Evolutionary conservation across 2,797 vertebrate genomes (phyloP), one percentile per base, ranked within the genome.

Genomic region (Allenopithecus nigroviridis): DNA sequence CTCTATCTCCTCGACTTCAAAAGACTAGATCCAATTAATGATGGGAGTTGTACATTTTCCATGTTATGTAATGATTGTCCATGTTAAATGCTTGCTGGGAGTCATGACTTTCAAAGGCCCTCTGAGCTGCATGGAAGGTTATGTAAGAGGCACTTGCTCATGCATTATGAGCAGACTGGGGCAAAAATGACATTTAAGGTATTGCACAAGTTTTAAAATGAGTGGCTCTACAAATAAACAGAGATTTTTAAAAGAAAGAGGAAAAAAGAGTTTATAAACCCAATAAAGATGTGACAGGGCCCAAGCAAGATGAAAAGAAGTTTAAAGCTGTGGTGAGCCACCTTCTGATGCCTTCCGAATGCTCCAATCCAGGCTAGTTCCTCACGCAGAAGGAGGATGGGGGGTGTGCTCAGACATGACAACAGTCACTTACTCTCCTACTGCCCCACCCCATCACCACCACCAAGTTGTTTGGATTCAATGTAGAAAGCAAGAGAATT

Each of bases 191-290:
- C 89, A 46, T 92, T 97, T 97, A 96, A 97, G 85, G 94, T 30
- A 74, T 87, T 96, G 94, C 96, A 94, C 95, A 97, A 97, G 97
- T 93, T 97, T 95, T 92, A 55, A 94, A 98, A 90, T n/a, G 12
- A 84, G 94, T 59, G 84, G 91, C 86, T 97, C 89, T 96, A 28
- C 89, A 97, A 98, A 95, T 93, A 96, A 98, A 98, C 90, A 83
- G 57, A 76, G 48, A 85, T 86, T 94, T 97, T 97, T 95, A 83
- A 91, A 88, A 93, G 86, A 79, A 84, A 83, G 43, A 64, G 80
- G 64, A 53, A 59, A 95, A 96, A 91, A 61, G 46, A 90, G 86
- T 80, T 95, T 93, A 95, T 94, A 97, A 98, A 96, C 72, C 53
- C 2, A 96, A 92, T 91, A 94, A 98, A 97, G 94, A 96, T 83